A percentile compares a stretch with the other conserved stretches of the same genome.
Conservation (phyloP, 2,888 invertebrate species). For the Choreutis nemorana region DNA sequence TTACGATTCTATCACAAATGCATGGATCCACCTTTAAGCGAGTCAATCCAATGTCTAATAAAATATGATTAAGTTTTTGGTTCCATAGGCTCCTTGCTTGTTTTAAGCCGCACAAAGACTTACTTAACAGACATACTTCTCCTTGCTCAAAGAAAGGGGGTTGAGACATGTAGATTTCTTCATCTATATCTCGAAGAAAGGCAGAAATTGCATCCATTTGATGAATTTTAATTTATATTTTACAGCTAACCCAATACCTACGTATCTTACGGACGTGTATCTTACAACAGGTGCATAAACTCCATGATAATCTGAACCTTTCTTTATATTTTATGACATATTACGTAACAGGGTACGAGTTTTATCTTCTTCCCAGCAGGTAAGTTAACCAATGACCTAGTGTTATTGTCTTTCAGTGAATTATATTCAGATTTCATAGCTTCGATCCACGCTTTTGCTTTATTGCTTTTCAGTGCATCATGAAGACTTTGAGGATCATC, state of each 20-base stretch:
- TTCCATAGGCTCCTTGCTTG: conserved; percentile 5
- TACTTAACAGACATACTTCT: conserved; percentile 2
- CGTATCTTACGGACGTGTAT: conserved; percentile 2
- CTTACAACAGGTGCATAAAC: conserved; percentile 5
- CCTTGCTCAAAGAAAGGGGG: conserved; percentile 1
- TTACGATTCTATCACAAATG: conserved; percentile 3
- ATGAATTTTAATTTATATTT: conserved; percentile 4
- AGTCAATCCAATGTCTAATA: conserved; percentile 2
- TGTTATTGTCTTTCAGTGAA: conserved; percentile 2
- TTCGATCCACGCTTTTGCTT: conserved; percentile 4
- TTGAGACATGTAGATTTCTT: conserved; percentile 5
- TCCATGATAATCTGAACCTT: conserved; percentile 4
- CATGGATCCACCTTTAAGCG: conserved; percentile 4
- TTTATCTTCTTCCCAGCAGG: conserved; percentile 3
- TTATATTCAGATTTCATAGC: conserved; percentile 5
- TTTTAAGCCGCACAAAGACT: conserved; percentile 4
- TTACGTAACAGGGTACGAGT: not conserved
- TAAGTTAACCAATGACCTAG: conserved; percentile 1
- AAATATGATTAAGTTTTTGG: not conserved
- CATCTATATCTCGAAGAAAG: conserved; percentile 4
- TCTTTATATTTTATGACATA: conserved; percentile 1
- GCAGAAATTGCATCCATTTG: conserved; percentile 3
- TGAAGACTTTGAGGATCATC: conserved; percentile 2
- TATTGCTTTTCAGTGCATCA: conserved; percentile 1
- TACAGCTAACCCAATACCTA: conserved; percentile 1